These are phyloP conservation scores for Ambastaia sidthimunki DNA, from an alignment of 2,797 vertebrate species.

Conservation along the genomic window DNA sequence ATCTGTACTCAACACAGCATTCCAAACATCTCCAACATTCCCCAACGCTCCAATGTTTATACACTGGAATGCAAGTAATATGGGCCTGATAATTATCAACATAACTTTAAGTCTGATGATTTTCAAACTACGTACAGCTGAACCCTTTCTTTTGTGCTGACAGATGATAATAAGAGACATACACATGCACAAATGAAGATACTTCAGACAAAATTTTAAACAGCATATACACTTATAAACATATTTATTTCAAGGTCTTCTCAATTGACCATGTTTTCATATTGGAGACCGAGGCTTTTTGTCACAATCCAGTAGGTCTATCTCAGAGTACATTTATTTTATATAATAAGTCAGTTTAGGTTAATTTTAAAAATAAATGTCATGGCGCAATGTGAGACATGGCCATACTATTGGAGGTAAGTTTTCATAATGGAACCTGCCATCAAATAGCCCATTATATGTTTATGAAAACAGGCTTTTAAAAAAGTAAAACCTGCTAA, in stretches of 20 bases:
- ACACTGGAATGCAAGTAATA: constrained; percentile 51
- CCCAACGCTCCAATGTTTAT: constrained; percentile 42
- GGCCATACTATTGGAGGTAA: too few relatives aligned
- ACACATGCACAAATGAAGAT: not conserved
- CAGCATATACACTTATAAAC: not conserved
- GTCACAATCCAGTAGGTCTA: not conserved
- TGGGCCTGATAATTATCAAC: constrained; percentile 49
- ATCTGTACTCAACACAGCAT: constrained; percentile 54
- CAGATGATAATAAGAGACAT: not conserved
- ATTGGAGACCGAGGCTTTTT: not conserved
- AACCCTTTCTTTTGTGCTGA: not conserved
- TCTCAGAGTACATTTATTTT: not conserved
- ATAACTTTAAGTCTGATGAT: constrained; percentile 46
- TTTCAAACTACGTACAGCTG: constrained; percentile 27
- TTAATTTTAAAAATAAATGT: too few relatives aligned
- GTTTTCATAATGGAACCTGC: too few relatives aligned
- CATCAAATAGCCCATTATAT: too few relatives aligned
- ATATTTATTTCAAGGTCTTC: not conserved
- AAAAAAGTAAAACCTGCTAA: too few relatives aligned
- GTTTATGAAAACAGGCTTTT: too few relatives aligned
- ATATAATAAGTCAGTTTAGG: too few relatives aligned
- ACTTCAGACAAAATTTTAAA: not conserved
- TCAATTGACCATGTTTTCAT: constrained; percentile 6
- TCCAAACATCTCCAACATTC: constrained; percentile 55
- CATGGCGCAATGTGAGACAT: too few relatives aligned